Evolutionary conservation across 2,888 invertebrate species (phyloP).

Genomic region (Liodrosophila aerea): DNA sequence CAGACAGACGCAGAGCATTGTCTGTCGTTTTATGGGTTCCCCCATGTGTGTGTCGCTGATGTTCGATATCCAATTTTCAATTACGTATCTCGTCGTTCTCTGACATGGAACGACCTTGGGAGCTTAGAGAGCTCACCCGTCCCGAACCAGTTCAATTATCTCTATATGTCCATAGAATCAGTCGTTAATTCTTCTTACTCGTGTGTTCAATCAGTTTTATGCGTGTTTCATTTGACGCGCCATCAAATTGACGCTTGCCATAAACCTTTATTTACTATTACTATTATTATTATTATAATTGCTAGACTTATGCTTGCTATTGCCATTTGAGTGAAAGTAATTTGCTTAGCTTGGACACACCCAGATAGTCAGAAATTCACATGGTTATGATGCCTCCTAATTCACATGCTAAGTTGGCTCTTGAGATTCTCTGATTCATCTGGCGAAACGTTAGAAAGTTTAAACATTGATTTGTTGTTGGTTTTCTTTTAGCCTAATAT

Average conservation of each 20-base stretch:
- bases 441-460: conserved; percentile 51
- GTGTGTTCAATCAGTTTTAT: conserved; percentile 44
- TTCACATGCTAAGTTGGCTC: conserved; percentile 38
- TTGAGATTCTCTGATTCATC: conserved; percentile 52
- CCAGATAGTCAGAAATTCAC: conserved; percentile 26
- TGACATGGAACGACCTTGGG: conserved; percentile 71
- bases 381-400: conserved; percentile 6
- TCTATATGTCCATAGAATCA: conserved; percentile 5
- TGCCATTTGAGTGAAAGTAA: conserved; percentile 62
- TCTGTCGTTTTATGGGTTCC: conserved; percentile 20
- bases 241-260: conserved; percentile 41
- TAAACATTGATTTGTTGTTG: conserved; percentile 43
- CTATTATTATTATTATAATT: conserved; percentile 36
- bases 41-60: conserved; percentile 3
- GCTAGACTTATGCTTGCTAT: conserved; percentile 22
- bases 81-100: conserved; percentile 39
- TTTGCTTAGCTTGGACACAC: conserved; percentile 46
- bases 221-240: conserved; percentile 46
- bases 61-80: conserved; percentile 51
- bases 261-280: conserved; percentile 40
- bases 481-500: conserved; percentile 19
- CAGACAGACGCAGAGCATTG: conserved; percentile 55
- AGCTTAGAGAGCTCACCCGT: neutral
- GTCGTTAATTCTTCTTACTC: neutral
- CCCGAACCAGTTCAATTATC: conserved; percentile 54